Percentiles rank a stretch among this genome's conserved stretches.
phyloP scores from a whole-genome alignment of 2,113 vertebrate species.

The Platichthys flesus region DNA sequence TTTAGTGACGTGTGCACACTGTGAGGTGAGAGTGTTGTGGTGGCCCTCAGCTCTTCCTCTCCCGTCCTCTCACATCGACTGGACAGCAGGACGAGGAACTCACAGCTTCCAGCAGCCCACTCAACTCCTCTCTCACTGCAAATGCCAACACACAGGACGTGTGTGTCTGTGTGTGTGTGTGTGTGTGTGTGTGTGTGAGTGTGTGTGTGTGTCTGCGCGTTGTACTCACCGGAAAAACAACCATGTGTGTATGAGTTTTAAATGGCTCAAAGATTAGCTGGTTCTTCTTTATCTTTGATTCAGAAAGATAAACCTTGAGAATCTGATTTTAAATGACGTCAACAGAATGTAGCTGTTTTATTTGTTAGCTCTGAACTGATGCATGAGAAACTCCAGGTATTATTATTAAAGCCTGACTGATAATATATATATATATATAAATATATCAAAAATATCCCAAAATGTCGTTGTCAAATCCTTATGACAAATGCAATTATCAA shows the following conservation, averaged over 20 bases:
- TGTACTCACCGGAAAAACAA: not conserved
- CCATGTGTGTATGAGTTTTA: not conserved
- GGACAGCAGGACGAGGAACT: constrained; percentile 42
- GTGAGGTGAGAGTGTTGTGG: constrained; percentile 59
- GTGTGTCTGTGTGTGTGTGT: constrained; percentile 33
- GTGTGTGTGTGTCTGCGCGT: not conserved
- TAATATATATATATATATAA: no score
- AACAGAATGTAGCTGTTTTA: no score
- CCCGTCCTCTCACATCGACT: constrained; percentile 67
- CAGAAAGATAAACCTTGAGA: not conserved
- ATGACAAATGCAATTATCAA: no score
- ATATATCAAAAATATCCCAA: no score
- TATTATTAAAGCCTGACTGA: no score
- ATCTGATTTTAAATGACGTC: not conserved
- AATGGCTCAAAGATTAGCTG: no score
- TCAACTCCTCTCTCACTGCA: constrained; percentile 32
- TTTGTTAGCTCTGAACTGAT: no score
- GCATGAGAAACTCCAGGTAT: no score
- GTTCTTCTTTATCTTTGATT: not conserved
- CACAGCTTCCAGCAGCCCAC: constrained; percentile 54
- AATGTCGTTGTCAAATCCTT: no score
- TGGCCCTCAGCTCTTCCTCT: constrained; percentile 59
- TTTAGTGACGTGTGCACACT: constrained; percentile 62
- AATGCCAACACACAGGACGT: constrained; percentile 61
- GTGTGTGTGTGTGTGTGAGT: constrained; percentile 32